phyloP scores from a whole-genome alignment of 2,888 invertebrate species.

The Acanthosepion lycidas region DNA sequence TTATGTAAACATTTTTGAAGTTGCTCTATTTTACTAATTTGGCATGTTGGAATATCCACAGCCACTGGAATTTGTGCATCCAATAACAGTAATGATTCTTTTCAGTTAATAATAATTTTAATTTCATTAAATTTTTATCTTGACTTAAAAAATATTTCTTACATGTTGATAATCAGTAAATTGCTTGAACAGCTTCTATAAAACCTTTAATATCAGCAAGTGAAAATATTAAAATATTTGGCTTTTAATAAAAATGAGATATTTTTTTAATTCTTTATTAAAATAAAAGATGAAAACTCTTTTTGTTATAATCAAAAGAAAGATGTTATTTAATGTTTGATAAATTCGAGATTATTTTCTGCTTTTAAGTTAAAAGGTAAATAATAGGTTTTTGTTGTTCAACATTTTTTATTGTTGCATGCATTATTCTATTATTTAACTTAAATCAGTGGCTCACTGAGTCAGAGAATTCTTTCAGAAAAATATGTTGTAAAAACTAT shows the following conservation, averaged over 20 bases:
- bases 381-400: background rate
- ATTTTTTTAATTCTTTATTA: too few relatives aligned
- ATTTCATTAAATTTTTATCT: background rate
- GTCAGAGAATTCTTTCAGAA: background rate
- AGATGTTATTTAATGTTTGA: too few relatives aligned
- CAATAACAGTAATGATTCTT: background rate
- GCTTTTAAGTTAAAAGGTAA: background rate
- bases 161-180: background rate
- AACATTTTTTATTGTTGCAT: background rate
- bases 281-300: too few relatives aligned
- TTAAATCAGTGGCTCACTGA: background rate
- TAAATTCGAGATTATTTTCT: background rate
- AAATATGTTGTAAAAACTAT: background rate
- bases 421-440: background rate
- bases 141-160: background rate
- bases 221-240: too few relatives aligned
- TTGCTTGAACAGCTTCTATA: background rate
- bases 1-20: background rate
- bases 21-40: background rate
- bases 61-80: background rate
- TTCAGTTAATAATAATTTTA: background rate
- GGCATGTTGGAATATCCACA: background rate
- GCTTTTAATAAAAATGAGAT: too few relatives aligned
- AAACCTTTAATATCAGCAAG: background rate
- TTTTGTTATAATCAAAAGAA: too few relatives aligned